These are phyloP conservation scores for Saccopteryx bilineata DNA, from an alignment of 2,113 vertebrate species.

Conservation along the genomic window DNA sequence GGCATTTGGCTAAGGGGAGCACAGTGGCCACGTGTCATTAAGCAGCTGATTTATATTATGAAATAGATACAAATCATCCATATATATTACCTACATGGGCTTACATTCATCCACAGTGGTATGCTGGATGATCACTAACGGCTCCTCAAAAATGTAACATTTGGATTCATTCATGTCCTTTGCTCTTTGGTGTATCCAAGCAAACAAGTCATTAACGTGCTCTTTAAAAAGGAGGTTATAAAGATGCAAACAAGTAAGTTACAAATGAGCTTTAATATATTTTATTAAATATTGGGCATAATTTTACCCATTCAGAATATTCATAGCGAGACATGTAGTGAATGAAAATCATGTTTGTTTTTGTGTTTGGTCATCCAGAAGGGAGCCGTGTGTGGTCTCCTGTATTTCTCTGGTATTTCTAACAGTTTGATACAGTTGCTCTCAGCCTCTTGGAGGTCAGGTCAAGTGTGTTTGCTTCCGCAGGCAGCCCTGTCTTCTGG, in stretches of 20 bases:
- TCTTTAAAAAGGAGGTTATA: slow-evolving; percentile 68
- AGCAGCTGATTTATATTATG: slow-evolving; percentile 81
- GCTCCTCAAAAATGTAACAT: slow-evolving; percentile 35
- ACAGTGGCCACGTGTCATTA: slow-evolving; percentile 56
- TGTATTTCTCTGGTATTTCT: neutral
- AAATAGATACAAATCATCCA: slow-evolving; percentile 76
- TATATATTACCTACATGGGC: slow-evolving; percentile 45
- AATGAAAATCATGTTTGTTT: no score
- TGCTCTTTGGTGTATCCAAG: slow-evolving; percentile 9
- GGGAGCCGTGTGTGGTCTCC: neutral
- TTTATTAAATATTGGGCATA: slow-evolving; percentile 71
- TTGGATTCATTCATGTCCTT: slow-evolving; percentile 72
- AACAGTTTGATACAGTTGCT: neutral
- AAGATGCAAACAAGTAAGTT: slow-evolving; percentile 74
- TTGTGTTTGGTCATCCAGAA: neutral
- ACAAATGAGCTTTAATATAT: slow-evolving; percentile 69
- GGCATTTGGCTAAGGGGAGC: slow-evolving; percentile 57
- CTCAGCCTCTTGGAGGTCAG: neutral
- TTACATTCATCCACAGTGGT: slow-evolving; percentile 38
- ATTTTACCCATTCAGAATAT: slow-evolving; percentile 78
- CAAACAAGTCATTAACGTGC: slow-evolving; percentile 80
- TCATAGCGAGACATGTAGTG: slow-evolving; percentile 34
- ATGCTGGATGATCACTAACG: slow-evolving; percentile 64
- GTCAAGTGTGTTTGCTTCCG: neutral
- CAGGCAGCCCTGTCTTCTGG: neutral